Evolutionary conservation across 30 jellyfish, hydroid and myxozoan species (phyloP).

Genomic region (Sanderia malayensis): DNA sequence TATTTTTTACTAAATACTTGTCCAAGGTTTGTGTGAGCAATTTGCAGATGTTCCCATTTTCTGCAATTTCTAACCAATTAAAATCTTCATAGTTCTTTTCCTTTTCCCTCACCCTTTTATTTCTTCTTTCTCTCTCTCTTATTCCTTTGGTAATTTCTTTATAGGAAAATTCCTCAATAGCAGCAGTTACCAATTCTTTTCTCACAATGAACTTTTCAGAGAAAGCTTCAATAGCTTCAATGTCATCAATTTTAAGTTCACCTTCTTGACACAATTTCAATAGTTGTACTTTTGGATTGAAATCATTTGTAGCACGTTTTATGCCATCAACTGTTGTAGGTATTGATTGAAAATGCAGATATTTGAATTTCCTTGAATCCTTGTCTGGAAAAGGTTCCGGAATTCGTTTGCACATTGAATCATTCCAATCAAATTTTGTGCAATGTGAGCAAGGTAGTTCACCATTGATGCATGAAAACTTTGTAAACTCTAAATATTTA

Average conservation of each 20-base stretch:
- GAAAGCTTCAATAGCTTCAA: slow-evolving; percentile 20
- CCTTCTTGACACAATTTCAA: background rate
- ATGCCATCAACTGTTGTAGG: slow-evolving; percentile 22
- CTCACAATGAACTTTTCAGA: slow-evolving; percentile 19
- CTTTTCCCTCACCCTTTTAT: slow-evolving; percentile 12
- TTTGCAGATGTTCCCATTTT: background rate
- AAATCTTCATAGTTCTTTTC: slow-evolving; percentile 10
- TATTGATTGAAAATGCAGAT: slow-evolving; percentile 9
- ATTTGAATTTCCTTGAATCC: background rate
- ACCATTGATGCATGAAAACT: background rate
- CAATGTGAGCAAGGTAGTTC: slow-evolving; percentile 7
- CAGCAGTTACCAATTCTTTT: slow-evolving; percentile 23
- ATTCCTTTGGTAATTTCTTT: slow-evolving; percentile 19
- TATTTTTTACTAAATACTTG: background rate
- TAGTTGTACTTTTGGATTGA: slow-evolving; percentile 25
- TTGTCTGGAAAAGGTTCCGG: slow-evolving; percentile 49
- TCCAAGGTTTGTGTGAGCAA: background rate
- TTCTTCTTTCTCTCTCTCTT: slow-evolving; percentile 24
- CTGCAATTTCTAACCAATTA: slow-evolving; percentile 12
- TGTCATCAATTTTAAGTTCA: background rate
- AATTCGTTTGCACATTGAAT: slow-evolving; percentile 2
- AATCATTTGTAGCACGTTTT: slow-evolving; percentile 13
- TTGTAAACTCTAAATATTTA: slow-evolving; percentile 4
- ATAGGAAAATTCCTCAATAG: slow-evolving; percentile 17
- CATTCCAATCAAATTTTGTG: background rate